Evolutionary conservation across 2,113 vertebrate species (phyloP).

Genomic region (Percopsis transmontana): DNA sequence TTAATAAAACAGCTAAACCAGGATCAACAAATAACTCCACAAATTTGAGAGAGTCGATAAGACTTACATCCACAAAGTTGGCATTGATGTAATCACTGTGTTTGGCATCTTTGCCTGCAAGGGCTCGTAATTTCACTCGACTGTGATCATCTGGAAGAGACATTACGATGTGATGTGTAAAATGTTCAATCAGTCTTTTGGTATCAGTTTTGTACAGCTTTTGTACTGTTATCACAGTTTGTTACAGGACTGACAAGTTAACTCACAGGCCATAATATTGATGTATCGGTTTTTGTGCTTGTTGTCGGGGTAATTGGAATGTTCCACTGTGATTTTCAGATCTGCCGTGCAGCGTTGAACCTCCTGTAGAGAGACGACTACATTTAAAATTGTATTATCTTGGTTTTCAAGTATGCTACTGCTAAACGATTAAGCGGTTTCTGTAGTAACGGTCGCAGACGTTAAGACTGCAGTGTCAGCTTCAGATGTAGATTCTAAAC

Average conservation of each 20-base stretch:
- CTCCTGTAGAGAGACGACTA: slow-evolving; percentile 78
- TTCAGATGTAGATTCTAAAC: no score
- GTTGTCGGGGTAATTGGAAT: slow-evolving; percentile 98
- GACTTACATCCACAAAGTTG: slow-evolving; percentile 98
- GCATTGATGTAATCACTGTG: slow-evolving; percentile 99
- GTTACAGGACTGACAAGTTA: slow-evolving; percentile 29
- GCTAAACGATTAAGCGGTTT: no score
- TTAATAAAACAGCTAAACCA: background rate
- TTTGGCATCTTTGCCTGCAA: slow-evolving; percentile 97
- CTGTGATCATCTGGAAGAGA: slow-evolving; percentile 92
- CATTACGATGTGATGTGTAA: slow-evolving; percentile 18
- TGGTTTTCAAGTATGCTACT: no score
- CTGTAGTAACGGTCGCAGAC: no score
- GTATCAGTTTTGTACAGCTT: slow-evolving; percentile 37
- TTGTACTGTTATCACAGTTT: slow-evolving; percentile 20
- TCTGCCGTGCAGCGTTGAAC: slow-evolving; percentile 93
- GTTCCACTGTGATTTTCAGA: slow-evolving; percentile 98
- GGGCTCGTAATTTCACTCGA: slow-evolving; percentile 93
- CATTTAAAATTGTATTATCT: no score
- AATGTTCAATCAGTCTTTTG: background rate
- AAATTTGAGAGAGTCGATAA: background rate
- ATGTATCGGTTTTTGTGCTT: slow-evolving; percentile 99
- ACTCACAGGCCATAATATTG: slow-evolving; percentile 99
- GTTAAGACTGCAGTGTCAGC: no score
- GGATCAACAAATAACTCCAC: background rate